Evolutionary conservation across 2,113 vertebrate genomes (phyloP).

Genomic region (Neodon shergylaensis): DNA sequence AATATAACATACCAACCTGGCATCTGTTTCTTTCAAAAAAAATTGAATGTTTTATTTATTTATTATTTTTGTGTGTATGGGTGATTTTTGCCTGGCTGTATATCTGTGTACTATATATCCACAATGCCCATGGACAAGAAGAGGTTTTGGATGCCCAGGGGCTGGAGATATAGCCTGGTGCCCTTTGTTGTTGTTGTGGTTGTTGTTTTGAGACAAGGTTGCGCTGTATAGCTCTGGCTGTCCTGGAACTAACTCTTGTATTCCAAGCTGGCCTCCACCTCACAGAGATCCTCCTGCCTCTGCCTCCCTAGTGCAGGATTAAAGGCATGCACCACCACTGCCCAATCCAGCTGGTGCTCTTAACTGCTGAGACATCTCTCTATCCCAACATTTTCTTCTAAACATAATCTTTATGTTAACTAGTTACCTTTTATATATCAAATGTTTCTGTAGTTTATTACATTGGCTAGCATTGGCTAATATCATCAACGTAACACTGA

Average conservation of each 20-base stretch:
- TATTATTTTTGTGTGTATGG: not conserved
- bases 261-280: too few relatives aligned
- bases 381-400: conserved; percentile 19
- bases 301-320: too few relatives aligned
- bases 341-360: not conserved
- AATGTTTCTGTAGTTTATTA: not conserved
- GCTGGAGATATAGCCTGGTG: not conserved
- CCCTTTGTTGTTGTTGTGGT: too few relatives aligned
- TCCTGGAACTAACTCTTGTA: too few relatives aligned
- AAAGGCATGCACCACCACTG: too few relatives aligned
- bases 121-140: not conserved
- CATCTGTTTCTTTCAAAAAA: not conserved
- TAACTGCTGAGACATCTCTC: not conserved
- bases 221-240: too few relatives aligned
- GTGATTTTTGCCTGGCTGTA: not conserved
- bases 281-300: too few relatives aligned
- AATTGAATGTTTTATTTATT: not conserved
- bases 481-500: not conserved
- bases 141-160: not conserved
- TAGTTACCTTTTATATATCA: not conserved
- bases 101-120: not conserved
- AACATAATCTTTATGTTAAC: not conserved
- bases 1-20: not conserved
- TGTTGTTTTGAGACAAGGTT: too few relatives aligned
- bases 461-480: not conserved